Base-by-base conservation (phyloP, 64 coral and sea anemone species). In the Catalaphyllia jardinei region DNA sequence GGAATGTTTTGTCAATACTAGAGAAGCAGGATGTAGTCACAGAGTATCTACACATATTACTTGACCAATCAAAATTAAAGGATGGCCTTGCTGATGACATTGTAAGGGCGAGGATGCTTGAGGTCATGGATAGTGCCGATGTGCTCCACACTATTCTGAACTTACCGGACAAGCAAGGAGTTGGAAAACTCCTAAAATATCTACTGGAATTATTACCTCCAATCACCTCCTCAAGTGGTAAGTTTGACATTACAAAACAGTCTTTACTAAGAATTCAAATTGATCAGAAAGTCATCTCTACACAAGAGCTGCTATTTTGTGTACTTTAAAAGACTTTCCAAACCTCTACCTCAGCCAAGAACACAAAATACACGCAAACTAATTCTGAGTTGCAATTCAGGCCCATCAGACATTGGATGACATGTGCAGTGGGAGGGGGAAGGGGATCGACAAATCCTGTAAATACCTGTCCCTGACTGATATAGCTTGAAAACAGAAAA, bases 191-290 rank as follows among this genome's bases (percentile, higher is more conserved):
- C 13, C 78, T 85, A 28, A 35, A 62, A 59, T 55, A 77, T 18
- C 59, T 93, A 51, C 71, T 93, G 35, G 42, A 93, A 31, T 72
- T 93, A 11, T 38, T 93, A 33, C 87, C 92, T 29, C 76, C 92
- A 52, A 75, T 93, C 31, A 42, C 82, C 51, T n/a, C 78, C 42
- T 85, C 78, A 55, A 50, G 57, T 49, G 92, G 92, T 89, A 62
- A 85, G 78, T 89, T 31, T 25, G 8, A 30, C 10, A 71, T 50
- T 16, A 31, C 29, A 8, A 84, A 22, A 67, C 11, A 35, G 29
- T 19, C n/a, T 28, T 51, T 29, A 51, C 31, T 77, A 39, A 24
- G 46, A 30, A 24, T 28, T 59, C 18, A 54, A 8, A 55, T 14
- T 55, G 52, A 55, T 11, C 13, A 55, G 38, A 39, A 39, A 39